Percentiles rank a stretch among this genome's conserved stretches.
Evolutionary conservation across 2,113 vertebrate species (phyloP).

Genomic region (Brienomyrus brachyistius): DNA sequence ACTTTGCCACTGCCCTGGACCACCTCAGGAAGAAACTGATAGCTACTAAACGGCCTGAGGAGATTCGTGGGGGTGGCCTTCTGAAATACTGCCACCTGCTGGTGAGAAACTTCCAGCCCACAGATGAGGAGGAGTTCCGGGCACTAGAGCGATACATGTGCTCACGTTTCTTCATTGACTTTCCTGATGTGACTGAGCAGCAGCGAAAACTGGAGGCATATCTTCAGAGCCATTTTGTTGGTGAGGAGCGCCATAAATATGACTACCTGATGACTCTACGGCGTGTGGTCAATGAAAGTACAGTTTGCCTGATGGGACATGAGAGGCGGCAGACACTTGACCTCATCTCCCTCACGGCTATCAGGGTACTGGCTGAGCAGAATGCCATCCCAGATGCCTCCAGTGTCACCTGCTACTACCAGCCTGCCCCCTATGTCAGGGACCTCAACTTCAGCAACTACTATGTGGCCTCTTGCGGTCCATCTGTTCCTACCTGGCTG

Average conservation of each 20-base stretch:
- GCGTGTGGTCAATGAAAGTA: conserved; percentile 92
- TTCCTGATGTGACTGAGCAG: conserved; percentile 91
- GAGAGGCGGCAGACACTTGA: conserved; percentile 91
- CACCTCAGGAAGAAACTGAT: conserved; percentile 87
- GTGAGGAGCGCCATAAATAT: conserved; percentile 90
- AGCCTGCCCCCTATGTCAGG: conserved; percentile 88
- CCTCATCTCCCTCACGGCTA: conserved; percentile 84
- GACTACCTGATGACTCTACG: conserved; percentile 94
- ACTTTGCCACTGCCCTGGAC: conserved; percentile 75
- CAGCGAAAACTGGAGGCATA: conserved; percentile 92
- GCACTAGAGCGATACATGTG: conserved; percentile 95
- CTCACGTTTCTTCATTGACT: conserved; percentile 97
- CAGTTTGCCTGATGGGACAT: conserved; percentile 95
- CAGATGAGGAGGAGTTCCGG: conserved; percentile 81
- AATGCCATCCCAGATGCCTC: conserved; percentile 86
- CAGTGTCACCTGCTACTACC: conserved; percentile 95
- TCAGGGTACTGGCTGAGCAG: conserved; percentile 85
- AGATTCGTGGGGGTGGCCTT: conserved; percentile 90
- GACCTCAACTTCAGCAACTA: conserved; percentile 98
- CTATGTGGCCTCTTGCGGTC: conserved; percentile 80
- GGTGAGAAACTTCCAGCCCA: conserved; percentile 81
- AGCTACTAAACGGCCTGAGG: conserved; percentile 90
- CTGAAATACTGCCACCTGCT: conserved; percentile 96
- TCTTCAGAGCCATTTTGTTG: conserved; percentile 93
- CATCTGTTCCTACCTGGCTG: conserved; percentile 91